These are phyloP conservation scores for Uropetala carovei DNA, from an alignment of 2,888 invertebrate genomes.

Conservation along the genomic window DNA sequence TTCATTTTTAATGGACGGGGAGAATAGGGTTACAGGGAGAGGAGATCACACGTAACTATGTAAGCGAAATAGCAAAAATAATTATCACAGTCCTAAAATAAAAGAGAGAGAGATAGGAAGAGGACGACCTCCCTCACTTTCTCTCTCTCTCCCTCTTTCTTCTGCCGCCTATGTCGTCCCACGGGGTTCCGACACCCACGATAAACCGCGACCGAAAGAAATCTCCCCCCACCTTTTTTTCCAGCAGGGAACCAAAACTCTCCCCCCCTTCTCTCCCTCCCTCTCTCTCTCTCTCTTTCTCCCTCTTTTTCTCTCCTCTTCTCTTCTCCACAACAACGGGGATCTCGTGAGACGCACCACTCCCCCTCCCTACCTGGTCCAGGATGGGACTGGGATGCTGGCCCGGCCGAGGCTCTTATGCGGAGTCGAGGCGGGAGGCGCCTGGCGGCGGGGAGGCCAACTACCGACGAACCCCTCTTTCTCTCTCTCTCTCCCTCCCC, in stretches of 20 bases:
- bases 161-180: not conserved
- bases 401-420: slow-evolving; percentile 60
- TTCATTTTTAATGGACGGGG: too few species aligned
- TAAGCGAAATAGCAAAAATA: slow-evolving; percentile 23
- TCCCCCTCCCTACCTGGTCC: slow-evolving; percentile 41
- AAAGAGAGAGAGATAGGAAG: not conserved
- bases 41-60: not conserved
- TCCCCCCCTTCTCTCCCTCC: not conserved
- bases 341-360: not conserved
- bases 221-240: not conserved
- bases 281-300: not conserved
- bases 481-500: slow-evolving; percentile 68
- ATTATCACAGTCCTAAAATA: not conserved
- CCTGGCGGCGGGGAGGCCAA: slow-evolving; percentile 55
- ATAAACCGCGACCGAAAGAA: not conserved
- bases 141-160: not conserved
- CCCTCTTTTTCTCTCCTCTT: not conserved
- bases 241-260: not conserved
- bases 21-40: not conserved
- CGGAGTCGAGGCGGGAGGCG: slow-evolving; percentile 59
- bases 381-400: slow-evolving; percentile 60
- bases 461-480: slow-evolving; percentile 1
- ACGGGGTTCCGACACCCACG: not conserved
- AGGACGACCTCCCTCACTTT: too few species aligned
- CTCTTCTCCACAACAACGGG: not conserved